Base-by-base conservation (phyloP, 2,888 invertebrate species). In the Rhorus exstirpatorius region DNA sequence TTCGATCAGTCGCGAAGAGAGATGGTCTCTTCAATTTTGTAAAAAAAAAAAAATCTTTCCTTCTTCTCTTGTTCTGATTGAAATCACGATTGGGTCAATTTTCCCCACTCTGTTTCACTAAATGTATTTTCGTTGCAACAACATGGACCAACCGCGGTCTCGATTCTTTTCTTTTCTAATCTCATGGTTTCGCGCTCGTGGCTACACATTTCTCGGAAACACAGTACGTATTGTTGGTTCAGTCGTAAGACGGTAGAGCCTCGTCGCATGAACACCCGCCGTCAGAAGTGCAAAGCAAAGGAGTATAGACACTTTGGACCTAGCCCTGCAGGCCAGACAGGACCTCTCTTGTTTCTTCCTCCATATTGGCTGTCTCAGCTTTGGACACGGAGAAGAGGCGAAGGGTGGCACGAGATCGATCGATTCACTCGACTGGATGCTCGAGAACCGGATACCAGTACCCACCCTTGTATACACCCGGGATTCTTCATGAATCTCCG, bases 351-450 rank as follows among this genome's bases (percentile, higher is more conserved):
- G 75, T 79, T 79, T 71, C 82, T 71, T 75, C 44, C 65, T 38
- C 71, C 58, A 58, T n/a, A n/a, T 49, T 21, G 58, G 55, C 79
- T 60, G 75, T 79, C 79, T 79, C 17, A n/a, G 26, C 75, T 38
- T 60, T 46, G 79, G 75, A 79, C 82, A 60, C 26, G 74, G 49
- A 24, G 21, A 51, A 51, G 61, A 53, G 67, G 26, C 31, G 24
- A 58, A 68, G 67, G 63, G 60, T 68, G 19, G 38, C 75, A 53
- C 38, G 65, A 75, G 79, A 83, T 83, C 82, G 82, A 83, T 83
- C 79, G 82, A 83, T 76, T 79, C 82, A 76, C 79, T 79, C 82
- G 75, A 79, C 82, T 83, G 76, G 82, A 71, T 83, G 75, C 82
- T 83, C 79, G 82, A 83, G 70, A 71, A 83, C 79, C 82, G 71